Base-by-base conservation (phyloP, 2,113 vertebrate species). In the Eulemur rufifrons region DNA sequence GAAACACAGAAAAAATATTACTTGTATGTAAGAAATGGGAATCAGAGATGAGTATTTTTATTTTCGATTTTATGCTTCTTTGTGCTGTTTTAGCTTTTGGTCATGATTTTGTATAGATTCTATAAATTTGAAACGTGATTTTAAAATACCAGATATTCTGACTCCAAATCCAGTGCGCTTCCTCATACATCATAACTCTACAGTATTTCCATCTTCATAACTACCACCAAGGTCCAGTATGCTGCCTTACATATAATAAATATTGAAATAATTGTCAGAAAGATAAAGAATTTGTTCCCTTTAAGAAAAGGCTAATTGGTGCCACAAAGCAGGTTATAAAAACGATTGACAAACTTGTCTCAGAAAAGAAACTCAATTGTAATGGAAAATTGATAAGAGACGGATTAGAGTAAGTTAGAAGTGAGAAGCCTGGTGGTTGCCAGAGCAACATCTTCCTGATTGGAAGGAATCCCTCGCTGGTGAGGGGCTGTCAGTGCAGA, bases 371-470 rank as follows among this genome's bases (percentile, higher is more conserved):
- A 93, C 69, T 83, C 68, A 50, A 32, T 69, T 94, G 87, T 89
- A 91, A 89, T 64, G 80, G 23, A 96, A 96, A 96, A 94, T 92
- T 95, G 95, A 80, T 96, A 94, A 95, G 50, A 95, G 66, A 83
- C 27, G 74, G 80, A 94, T 95, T 96, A 96, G 85, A 92, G 81
- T 86, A 87, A 96, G 73, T 93, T 96, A 81, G 63, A 96, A 95
- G 63, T 74, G 74, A 91, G 78, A 93, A 92, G 56, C 87, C 87
- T 94, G 68, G 90, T 96, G 74, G 93, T 96, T 96, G 81, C 91
- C 64, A 90, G 91, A 94, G 94, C 63, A 97, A 97, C 95, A 20
- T 91, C 54, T 96, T 91, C 54, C 47, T 92, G 39, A 84, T 80
- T 97, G 45, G 87, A 97, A 94, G 37, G 71, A 95, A 69, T 17